Base-by-base conservation (phyloP, 2,888 invertebrate species). In the Heliconius erato region DNA sequence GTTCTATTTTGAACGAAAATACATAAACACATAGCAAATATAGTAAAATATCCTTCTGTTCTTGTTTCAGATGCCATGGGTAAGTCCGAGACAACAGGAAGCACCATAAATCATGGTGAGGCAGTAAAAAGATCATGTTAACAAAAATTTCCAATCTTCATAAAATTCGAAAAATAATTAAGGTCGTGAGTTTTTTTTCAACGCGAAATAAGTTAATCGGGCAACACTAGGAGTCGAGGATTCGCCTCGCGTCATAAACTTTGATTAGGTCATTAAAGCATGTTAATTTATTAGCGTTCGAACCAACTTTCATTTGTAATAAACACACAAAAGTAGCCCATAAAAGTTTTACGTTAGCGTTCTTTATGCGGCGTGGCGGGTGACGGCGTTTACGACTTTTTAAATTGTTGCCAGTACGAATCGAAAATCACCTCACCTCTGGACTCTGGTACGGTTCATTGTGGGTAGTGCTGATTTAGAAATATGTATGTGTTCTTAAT, bases 51-150 rank as follows among this genome's bases (percentile, higher is more conserved):
- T n/a, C 84, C 84, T 90, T 93, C 90, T 93, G 91, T 92, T 96
- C 76, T 97, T 97, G 97, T 97, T 97, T 91, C 97, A 98, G 97
- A 97, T 96, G 97, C 97, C 94, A 97, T 97, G 97, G 97, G 97
- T 98, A 97, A 97, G 97, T 97, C 84, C 84, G 86, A 89, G 88
- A 89, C 89, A 89, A 88, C 91, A 92, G 92, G 93, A 92, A 93
- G 90, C 89, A 81, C 82, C 91, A 90, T 95, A 95, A 95, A 95
- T 95, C 95, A 95, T 85, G 77, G 81, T 84, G 86, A 84, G 83
- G 88, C 88, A 87, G 89, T 92, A 92, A 94, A 94, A 90, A 89
- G 86, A 88, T 89, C 91, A 91, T 92, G 92, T 91, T 92, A 92
- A 94, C 94, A 92, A 92, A 94, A 94, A 92, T 93, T 83, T 95